Conservation (phyloP, 2,888 invertebrate genomes). For the Cabera pusaria region DNA sequence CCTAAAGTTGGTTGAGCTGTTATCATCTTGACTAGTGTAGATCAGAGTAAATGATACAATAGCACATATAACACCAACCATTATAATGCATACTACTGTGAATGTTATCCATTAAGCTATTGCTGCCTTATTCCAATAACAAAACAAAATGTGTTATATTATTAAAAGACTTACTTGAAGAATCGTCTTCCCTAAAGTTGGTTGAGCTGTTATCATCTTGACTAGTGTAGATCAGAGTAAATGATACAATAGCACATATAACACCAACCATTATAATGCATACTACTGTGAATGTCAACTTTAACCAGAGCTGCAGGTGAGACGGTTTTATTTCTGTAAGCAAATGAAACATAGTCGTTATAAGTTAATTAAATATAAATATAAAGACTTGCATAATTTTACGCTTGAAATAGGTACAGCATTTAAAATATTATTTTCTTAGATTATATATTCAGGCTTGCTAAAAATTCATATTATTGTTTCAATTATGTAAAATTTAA, state of each 20-base stretch:
- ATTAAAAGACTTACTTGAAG: slow-evolving; percentile 33
- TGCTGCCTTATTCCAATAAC: too few species aligned
- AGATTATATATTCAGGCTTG: too few species aligned
- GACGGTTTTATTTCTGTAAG: slow-evolving; percentile 50
- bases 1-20: slow-evolving; percentile 21
- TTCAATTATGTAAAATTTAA: too few species aligned
- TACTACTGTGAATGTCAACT: slow-evolving; percentile 52
- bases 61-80: slow-evolving; percentile 56
- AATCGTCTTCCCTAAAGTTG: slow-evolving; percentile 31
- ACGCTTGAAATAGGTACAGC: too few species aligned
- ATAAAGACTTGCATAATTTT: too few species aligned
- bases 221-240: slow-evolving; percentile 43
- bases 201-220: slow-evolving; percentile 32
- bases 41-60: slow-evolving; percentile 49
- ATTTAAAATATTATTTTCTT: too few species aligned
- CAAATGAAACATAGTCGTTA: too few species aligned
- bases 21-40: slow-evolving; percentile 37
- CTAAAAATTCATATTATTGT: too few species aligned
- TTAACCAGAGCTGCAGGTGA: slow-evolving; percentile 55
- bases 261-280: slow-evolving; percentile 55
- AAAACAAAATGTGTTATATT: too few species aligned
- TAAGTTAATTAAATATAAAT: too few species aligned
- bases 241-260: slow-evolving; percentile 52
- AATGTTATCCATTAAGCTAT: too few species aligned
- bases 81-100: slow-evolving; percentile 49